Base-by-base conservation (phyloP, 2,888 invertebrate genomes). In the Cerastis rubricosa region DNA sequence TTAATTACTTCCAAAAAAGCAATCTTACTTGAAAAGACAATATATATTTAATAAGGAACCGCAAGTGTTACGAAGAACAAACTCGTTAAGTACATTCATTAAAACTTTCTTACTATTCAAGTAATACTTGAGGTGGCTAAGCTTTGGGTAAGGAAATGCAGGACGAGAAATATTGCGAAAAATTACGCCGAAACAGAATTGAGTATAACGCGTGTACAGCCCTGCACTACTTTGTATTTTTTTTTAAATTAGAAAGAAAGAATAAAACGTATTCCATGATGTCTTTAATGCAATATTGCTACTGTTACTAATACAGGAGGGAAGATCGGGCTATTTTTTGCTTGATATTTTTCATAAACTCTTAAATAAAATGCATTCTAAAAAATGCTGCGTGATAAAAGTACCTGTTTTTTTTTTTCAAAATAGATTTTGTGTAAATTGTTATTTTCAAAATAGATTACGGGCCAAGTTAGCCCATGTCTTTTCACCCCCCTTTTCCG, bases 61-160 rank as follows among this genome's bases (percentile, higher is more conserved):
- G 74, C 79, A 74, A 85, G 80, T 87, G 77, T 83, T 85, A 74
- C 80, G 25, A 83, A 79, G 83, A 76, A 82, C 83, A 84, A 89
- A 86, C 84, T 89, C 64, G 83, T 84, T 85, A 87, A 89, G 87
- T 88, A 83, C 85, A 87, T 89, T 89, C 82, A 89, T 89, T 89
- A 90, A 90, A 89, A 89, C 86, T 89, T 90, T 85, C 78, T 76
- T 85, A 89, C 87, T 89, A 90, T 88, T 87, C 80, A 81, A 88
- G 78, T 86, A 77, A 78, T 76, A 76, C 61, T 66, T 68, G 17
- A 11, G 57, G 79, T 83, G 51, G 43, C 81, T 71, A 80, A n/a
- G 29, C 19, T 61, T 77, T 76, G 1, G 12, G 5, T n/a, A 43
- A 51, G 63, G 40, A 74, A 54, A 19, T 14, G 1, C 47, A 43